These are phyloP conservation scores for Odontomyia ornata DNA, from an alignment of 2,888 invertebrate species.

Conservation along the genomic window DNA sequence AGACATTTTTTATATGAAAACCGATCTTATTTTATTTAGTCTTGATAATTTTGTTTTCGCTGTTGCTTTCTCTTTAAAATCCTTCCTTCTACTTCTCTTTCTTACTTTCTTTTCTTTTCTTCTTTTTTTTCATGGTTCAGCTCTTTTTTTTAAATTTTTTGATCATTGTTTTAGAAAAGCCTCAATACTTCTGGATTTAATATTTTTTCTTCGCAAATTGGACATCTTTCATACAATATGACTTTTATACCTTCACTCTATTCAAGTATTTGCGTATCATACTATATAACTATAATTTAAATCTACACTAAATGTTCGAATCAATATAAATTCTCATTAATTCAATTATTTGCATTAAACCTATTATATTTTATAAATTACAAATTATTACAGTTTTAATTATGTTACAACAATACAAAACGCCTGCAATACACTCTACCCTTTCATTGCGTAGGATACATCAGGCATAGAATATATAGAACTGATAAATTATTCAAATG, in stretches of 20 bases:
- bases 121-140: background rate
- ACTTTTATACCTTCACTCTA: background rate
- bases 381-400: constrained; percentile 35
- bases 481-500: background rate
- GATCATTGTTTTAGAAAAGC: constrained; percentile 30
- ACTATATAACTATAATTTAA: background rate
- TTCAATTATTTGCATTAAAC: constrained; percentile 39
- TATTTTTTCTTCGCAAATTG: constrained; percentile 7
- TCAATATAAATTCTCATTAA: constrained; percentile 43
- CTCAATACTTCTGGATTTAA: constrained; percentile 10
- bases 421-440: constrained; percentile 1
- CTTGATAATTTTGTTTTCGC: constrained; percentile 17
- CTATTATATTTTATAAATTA: constrained; percentile 43
- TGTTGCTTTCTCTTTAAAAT: background rate
- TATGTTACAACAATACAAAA: constrained; percentile 42
- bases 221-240: constrained; percentile 16
- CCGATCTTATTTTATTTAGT: constrained; percentile 40
- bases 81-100: constrained; percentile 21
- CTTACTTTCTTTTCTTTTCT: constrained; percentile 8
- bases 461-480: background rate
- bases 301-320: constrained; percentile 31
- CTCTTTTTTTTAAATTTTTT: constrained; percentile 11
- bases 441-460: background rate
- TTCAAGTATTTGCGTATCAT: constrained; percentile 14
- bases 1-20: constrained; percentile 39